A percentile compares a stretch with the other conserved stretches of the same genome.
Evolutionary conservation across 2,888 invertebrate species (phyloP).

Genomic region (Cistogaster globosa): DNA sequence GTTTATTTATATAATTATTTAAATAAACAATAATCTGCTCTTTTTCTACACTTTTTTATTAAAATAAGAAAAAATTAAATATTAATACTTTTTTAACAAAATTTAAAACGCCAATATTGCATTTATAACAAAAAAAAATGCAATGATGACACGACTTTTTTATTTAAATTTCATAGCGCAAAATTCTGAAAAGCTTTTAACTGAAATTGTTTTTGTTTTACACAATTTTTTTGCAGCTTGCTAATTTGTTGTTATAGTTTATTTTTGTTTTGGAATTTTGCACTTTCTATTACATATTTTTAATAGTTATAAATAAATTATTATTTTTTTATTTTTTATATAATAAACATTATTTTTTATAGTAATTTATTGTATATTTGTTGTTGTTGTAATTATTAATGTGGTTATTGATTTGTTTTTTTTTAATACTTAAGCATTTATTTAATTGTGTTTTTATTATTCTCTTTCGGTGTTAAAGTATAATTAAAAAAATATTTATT

Average conservation of each 20-base stretch:
- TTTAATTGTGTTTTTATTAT: slow-evolving; percentile 26
- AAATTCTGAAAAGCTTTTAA: slow-evolving; percentile 56
- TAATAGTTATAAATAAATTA: slow-evolving; percentile 5
- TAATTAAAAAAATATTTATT: slow-evolving; percentile 59
- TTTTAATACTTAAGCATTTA: slow-evolving; percentile 26
- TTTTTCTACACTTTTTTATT: slow-evolving; percentile 14
- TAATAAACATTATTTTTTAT: slow-evolving; percentile 42
- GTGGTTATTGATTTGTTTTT: slow-evolving; percentile 46
- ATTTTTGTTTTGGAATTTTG: not conserved
- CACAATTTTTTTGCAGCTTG: not conserved
- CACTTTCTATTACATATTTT: slow-evolving; percentile 39
- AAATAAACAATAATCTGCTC: slow-evolving; percentile 16
- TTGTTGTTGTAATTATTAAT: slow-evolving; percentile 38
- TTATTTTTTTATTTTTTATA: slow-evolving; percentile 35
- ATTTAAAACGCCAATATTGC: slow-evolving; percentile 75
- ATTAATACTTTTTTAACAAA: slow-evolving; percentile 28
- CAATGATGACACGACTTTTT: slow-evolving; percentile 63
- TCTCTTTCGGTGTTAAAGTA: slow-evolving; percentile 41
- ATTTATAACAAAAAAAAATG: slow-evolving; percentile 74
- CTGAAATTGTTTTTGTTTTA: slow-evolving; percentile 35
- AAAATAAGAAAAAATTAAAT: slow-evolving; percentile 4
- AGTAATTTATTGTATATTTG: slow-evolving; percentile 21
- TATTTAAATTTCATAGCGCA: slow-evolving; percentile 68
- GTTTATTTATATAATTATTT: slow-evolving; percentile 26
- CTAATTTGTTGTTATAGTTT: not conserved